phyloP scores from a whole-genome alignment of 2,888 invertebrate genomes.

The Apamea crenata region DNA sequence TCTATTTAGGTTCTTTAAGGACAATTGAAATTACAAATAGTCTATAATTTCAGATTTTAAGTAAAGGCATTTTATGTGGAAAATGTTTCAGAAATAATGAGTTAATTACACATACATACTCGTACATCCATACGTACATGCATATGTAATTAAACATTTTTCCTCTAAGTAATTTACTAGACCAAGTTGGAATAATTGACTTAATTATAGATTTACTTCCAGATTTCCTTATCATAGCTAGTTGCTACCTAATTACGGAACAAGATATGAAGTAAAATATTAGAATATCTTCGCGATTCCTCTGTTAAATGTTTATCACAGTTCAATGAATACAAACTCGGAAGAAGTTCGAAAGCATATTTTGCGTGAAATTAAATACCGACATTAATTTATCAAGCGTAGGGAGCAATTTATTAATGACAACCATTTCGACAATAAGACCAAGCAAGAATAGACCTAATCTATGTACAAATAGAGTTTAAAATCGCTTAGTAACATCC shows the following conservation, averaged over 20 bases:
- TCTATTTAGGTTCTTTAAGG: not conserved
- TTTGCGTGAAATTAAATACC: slow-evolving; percentile 35
- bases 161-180: not conserved
- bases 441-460: not conserved
- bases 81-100: not conserved
- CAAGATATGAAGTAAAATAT: not conserved
- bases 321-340: not conserved
- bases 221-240: not conserved
- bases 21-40: slow-evolving; percentile 8
- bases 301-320: not conserved
- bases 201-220: not conserved
- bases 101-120: not conserved
- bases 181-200: not conserved
- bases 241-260: not conserved
- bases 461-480: accelerated
- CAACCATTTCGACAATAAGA: slow-evolving; percentile 1
- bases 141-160: slow-evolving; percentile 7
- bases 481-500: not conserved
- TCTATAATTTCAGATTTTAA: not conserved
- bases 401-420: slow-evolving; percentile 23
- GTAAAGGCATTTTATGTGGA: not conserved
- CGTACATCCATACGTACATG: not conserved
- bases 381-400: slow-evolving; percentile 29
- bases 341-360: slow-evolving; percentile 19
- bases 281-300: not conserved